Conservation (phyloP, 2,888 invertebrate species). For the Hypomecis punctinalis region DNA sequence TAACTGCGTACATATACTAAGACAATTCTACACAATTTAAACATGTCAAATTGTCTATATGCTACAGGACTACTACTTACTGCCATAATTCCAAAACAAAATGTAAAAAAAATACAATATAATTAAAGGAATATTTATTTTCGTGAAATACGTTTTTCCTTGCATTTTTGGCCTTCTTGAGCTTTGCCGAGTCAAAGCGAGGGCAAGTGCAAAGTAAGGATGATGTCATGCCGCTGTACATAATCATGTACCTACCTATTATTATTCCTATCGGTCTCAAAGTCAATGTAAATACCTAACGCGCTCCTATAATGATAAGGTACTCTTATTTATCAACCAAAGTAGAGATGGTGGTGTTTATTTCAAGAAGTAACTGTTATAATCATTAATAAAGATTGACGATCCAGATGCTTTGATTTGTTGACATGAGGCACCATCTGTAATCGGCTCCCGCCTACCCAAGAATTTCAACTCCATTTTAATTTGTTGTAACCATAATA, state of each 20-base stretch:
- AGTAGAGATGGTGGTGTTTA: not conserved
- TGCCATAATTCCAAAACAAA: no score
- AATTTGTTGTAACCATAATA: not conserved
- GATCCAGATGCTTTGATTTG: conserved; percentile 16
- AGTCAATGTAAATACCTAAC: conserved; percentile 11
- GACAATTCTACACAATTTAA: no score
- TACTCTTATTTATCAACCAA: not conserved
- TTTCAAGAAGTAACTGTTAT: not conserved
- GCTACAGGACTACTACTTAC: no score
- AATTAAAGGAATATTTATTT: no score
- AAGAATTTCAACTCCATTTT: not conserved
- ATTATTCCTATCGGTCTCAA: conserved; percentile 34
- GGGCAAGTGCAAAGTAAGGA: conserved; percentile 45
- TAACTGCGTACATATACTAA: no score
- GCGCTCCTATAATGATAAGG: not conserved
- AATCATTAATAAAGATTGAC: conserved; percentile 1
- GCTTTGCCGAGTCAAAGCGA: conserved; percentile 38
- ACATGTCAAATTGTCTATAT: no score
- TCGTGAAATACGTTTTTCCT: conserved; percentile 8
- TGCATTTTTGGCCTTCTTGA: conserved; percentile 36
- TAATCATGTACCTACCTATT: conserved; percentile 32
- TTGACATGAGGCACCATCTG: conserved; percentile 3
- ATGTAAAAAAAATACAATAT: no score
- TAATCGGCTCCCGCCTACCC: conserved; percentile 1
- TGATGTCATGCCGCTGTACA: conserved; percentile 53